Conservation (phyloP, 1,140 invertebrate species). For the Pteromalus puparum region DNA sequence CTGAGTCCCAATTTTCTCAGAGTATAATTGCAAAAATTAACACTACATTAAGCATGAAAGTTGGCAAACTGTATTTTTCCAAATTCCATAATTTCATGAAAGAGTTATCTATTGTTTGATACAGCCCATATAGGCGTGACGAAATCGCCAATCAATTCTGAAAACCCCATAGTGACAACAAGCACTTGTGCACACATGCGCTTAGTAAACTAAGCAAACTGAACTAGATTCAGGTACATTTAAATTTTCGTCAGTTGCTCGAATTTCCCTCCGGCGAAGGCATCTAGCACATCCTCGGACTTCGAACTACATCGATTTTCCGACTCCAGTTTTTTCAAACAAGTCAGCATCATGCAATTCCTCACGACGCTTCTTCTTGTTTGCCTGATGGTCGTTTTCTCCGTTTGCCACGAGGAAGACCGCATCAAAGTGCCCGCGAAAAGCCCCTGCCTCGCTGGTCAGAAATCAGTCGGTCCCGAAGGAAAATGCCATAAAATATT, state of each 20-base stretch:
- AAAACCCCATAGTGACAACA: neutral
- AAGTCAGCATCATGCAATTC: neutral
- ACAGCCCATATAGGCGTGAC: too few species aligned
- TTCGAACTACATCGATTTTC: neutral
- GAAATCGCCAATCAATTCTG: neutral
- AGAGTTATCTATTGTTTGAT: too few species aligned
- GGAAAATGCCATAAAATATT: neutral
- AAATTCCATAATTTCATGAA: too few species aligned
- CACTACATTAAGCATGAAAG: too few species aligned
- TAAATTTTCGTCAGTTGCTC: neutral
- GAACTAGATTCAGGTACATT: neutral
- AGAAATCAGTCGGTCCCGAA: neutral
- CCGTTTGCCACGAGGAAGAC: neutral
- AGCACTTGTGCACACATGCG: neutral
- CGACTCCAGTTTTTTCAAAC: neutral
- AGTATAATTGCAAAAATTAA: too few species aligned
- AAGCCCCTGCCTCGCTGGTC: neutral
- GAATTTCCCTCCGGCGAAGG: neutral
- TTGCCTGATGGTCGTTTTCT: neutral
- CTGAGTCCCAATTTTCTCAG: too few species aligned
- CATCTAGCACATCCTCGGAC: neutral
- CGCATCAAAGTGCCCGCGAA: neutral
- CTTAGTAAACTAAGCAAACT: neutral
- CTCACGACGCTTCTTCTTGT: neutral
- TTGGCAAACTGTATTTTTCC: too few species aligned